phyloP scores from a whole-genome alignment of 2,113 vertebrate genomes.

The Silurus glanis region DNA sequence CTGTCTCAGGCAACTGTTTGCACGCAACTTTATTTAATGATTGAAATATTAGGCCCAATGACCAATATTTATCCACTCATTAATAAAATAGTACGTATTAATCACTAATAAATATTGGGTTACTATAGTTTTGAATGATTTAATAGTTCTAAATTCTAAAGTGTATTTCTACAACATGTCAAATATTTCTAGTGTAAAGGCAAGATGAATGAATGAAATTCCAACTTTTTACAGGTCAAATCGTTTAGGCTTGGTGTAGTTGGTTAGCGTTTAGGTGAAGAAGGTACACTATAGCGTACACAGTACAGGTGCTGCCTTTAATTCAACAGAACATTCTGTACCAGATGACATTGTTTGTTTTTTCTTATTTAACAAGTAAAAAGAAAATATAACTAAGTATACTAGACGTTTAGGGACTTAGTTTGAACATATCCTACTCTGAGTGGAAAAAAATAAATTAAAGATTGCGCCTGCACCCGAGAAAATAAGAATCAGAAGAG shows the following conservation, averaged over 20 bases:
- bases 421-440: background rate
- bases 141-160: no score
- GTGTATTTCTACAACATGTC: background rate
- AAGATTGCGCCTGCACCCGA: background rate
- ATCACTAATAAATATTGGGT: background rate
- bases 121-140: background rate
- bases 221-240: background rate
- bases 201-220: background rate
- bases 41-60: background rate
- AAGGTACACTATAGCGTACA: background rate
- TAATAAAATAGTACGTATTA: background rate
- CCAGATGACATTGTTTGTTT: conserved; percentile 51
- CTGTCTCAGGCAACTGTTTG: background rate
- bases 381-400: background rate
- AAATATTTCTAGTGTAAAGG: background rate
- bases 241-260: background rate
- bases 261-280: background rate
- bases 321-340: conserved; percentile 53
- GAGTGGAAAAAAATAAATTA: background rate
- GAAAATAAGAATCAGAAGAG: background rate
- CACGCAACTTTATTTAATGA: background rate
- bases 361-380: background rate
- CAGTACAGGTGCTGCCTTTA: conserved; percentile 17
- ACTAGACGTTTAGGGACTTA: background rate
- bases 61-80: background rate